Percentiles rank a stretch among this genome's conserved stretches.
Evolutionary conservation across 2,888 invertebrate species (phyloP).

Genomic region (Aporophyla nigra): DNA sequence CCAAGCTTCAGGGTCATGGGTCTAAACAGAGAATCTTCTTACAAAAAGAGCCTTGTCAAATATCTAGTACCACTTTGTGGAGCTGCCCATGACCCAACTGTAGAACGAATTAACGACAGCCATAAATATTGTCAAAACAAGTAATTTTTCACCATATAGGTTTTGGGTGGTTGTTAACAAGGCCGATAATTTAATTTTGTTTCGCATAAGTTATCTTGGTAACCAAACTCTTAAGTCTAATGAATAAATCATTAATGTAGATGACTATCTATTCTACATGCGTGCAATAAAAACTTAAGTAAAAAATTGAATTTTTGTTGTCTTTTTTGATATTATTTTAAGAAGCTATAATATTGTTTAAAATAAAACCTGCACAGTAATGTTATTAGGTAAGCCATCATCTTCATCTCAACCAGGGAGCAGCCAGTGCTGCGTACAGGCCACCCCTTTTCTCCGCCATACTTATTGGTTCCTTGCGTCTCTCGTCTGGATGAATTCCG

Average conservation of each 20-base stretch:
- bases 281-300: slow-evolving; percentile 10
- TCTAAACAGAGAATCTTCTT: neutral
- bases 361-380: neutral
- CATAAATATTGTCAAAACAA: slow-evolving; percentile 3
- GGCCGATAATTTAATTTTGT: neutral
- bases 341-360: neutral
- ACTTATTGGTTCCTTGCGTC: too few species aligned
- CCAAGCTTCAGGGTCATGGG: neutral
- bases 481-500: too few species aligned
- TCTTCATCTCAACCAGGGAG: too few species aligned
- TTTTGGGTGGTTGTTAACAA: neutral
- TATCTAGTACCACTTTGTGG: neutral
- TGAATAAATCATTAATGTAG: slow-evolving; percentile 26
- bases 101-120: neutral
- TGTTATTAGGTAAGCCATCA: too few species aligned
- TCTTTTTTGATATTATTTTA: neutral
- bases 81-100: slow-evolving; percentile 6
- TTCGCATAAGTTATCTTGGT: slow-evolving; percentile 1
- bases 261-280: slow-evolving; percentile 10
- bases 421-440: too few species aligned
- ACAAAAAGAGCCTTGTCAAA: slow-evolving; percentile 8
- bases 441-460: too few species aligned
- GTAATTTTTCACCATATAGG: neutral
- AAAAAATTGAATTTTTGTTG: neutral
- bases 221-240: slow-evolving; percentile 9